These are phyloP conservation scores for Crocallis elinguaria DNA, from an alignment of 2,888 invertebrate genomes.

Conservation along the genomic window DNA sequence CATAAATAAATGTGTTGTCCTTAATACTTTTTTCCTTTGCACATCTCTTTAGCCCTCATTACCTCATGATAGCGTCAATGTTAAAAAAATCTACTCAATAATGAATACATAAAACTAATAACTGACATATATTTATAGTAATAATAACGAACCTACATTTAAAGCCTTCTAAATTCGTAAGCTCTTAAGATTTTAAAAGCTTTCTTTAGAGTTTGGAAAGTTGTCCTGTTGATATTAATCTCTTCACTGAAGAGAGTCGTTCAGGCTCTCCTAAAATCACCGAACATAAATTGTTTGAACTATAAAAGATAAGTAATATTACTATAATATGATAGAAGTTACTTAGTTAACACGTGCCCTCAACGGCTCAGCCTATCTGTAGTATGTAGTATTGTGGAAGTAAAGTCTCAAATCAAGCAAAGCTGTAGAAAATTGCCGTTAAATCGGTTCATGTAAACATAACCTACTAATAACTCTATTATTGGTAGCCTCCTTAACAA, in stretches of 20 bases:
- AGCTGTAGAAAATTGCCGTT: slow-evolving; percentile 18
- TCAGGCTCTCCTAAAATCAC: background rate
- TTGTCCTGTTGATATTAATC: background rate
- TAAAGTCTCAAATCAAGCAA: slow-evolving; percentile 16
- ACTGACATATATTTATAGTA: too few relatives aligned
- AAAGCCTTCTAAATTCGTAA: background rate
- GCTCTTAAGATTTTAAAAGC: slow-evolving; percentile 8
- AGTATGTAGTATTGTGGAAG: too few relatives aligned
- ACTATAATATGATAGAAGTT: background rate
- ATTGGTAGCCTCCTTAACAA: background rate
- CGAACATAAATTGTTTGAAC: too few relatives aligned
- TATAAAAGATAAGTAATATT: background rate
- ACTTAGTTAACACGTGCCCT: slow-evolving; percentile 11
- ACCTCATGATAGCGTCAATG: background rate
- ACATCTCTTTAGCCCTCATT: background rate
- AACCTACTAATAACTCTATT: slow-evolving; percentile 6
- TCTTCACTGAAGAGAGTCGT: background rate
- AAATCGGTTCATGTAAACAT: slow-evolving; percentile 20
- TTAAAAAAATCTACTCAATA: background rate
- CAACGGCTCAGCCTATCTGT: too few relatives aligned
- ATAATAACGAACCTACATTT: too few relatives aligned
- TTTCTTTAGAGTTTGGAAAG: slow-evolving; percentile 3
- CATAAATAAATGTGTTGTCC: background rate
- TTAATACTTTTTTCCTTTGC: background rate
- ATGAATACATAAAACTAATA: too few relatives aligned